Base-by-base conservation (phyloP, 2,888 invertebrate genomes). In the Timema podura region DNA sequence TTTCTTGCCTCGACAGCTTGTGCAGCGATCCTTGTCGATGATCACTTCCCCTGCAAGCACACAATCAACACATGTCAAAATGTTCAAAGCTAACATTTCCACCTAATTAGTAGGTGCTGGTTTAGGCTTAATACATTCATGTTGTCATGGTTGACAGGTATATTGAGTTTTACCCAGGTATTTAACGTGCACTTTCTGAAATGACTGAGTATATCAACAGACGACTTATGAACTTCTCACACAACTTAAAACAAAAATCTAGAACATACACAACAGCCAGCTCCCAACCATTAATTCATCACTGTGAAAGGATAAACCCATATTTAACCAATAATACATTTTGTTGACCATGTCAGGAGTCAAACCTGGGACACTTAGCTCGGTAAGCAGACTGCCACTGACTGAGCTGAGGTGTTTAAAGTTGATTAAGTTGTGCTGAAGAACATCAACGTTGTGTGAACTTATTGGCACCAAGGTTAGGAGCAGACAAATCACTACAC, bases 11-110 rank as follows among this genome's bases (percentile, higher is more conserved):
- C 86, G 87, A 81, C 97, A 97, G 71, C 85, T 84, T 74, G 86
- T 85, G 82, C 97, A 97, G 73, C 89, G 88, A 81, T 95, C 93
- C 78, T 90, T 91, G 71, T 95, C 94, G 79, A 86, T 88, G 72
- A 93, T 89, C 47, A 87, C 85, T 80, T 87, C 87, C 54, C 96
- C 95, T 70, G 84, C 16, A 67, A 70, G 5, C 10, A 64, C 11
- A 61, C 11, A 48, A 70, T 16, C n/a, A 46, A 64, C 48, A 46
- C 45, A 30, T 30, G 30, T 30, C 30, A 30, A 30, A 30, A 30
- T 30, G 30, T 30, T 30, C 30, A 30, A 30, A 30, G 30, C 30
- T 30, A 30, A 30, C 30, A 30, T 30, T 30, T 3, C 1, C 30
- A 30, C 30, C 30, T 2, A 30, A 30, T 30, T 30, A 30, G 30